Base-by-base conservation (phyloP, 2,888 invertebrate genomes). In the Drosophila formosana region DNA sequence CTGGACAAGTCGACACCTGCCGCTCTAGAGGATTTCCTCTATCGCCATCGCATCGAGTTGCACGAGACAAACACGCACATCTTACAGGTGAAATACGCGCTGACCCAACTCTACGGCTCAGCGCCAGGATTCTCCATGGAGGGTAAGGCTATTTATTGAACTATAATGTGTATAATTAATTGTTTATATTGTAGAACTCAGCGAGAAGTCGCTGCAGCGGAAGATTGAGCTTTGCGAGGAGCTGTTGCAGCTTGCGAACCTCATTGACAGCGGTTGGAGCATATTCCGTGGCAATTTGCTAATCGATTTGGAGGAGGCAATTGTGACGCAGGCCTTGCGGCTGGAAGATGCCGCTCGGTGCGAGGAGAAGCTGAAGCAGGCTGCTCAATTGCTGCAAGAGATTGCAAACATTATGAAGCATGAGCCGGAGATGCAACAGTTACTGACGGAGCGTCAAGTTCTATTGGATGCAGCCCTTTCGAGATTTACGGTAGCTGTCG, bases 61-160 rank as follows among this genome's bases (percentile, higher is more conserved):
- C 96, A 96, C 90, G 94, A 95, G 1, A 94, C 93, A 43, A 96
- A 96, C 81, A 95, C 94, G 81, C 94, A 96, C 77, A 93, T 95
- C 0, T 90, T 96, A 18, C 94, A 95, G 88, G 94, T 95, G 1
- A 96, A 96, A 88, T 94, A 95, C 88, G 95, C 95, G 3, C 91
- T 96, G 37, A 93, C 94, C 51, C 96, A 96, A 90, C 93, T 96
- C 72, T 96, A 96, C 88, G 95, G 95, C 66, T 94, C 94, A 90
- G 91, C 92, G 5, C 93, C 94, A 63, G 95, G 94, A 77, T 95
- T 93, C 82, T 85, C 88, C 34, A 91, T 94, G 77, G 83, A 93
- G 87, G 95, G 95, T 95, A 64, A 58, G 51, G 25, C 3, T 4
- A 1, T 8, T 4, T 23, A 4, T 8, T 8, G 4, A n/a, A n/a